Conservation (phyloP, 2,113 vertebrate species). For the Fukomys damarensis region DNA sequence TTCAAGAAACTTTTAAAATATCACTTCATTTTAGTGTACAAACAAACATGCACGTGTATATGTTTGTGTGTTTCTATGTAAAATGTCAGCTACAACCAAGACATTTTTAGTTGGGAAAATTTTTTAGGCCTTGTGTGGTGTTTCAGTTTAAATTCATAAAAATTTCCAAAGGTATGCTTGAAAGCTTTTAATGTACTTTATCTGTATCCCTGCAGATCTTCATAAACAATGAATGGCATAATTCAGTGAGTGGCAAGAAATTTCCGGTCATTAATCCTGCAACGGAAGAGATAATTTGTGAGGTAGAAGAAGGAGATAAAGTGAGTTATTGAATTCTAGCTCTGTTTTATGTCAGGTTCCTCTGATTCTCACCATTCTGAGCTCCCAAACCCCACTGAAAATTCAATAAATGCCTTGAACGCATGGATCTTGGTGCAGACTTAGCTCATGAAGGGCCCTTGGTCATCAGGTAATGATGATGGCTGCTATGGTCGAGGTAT, state of each 20-base stretch:
- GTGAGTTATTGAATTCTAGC: constrained; percentile 75
- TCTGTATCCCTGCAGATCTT: constrained; percentile 88
- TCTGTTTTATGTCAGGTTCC: not conserved
- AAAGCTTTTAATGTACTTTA: not conserved
- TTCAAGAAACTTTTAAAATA: not conserved
- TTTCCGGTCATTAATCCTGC: constrained; percentile 91
- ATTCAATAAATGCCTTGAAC: not conserved
- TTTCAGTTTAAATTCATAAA: not conserved
- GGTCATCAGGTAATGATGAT: not conserved
- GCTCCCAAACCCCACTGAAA: not conserved
- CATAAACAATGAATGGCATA: constrained; percentile 93
- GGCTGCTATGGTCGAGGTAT: not conserved
- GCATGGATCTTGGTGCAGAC: not conserved
- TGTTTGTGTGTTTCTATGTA: not conserved
- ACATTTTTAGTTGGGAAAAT: not conserved
- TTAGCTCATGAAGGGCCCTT: no score
- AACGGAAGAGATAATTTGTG: constrained; percentile 91
- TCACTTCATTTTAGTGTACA: no score
- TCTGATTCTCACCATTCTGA: not conserved
- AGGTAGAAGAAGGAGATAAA: constrained; percentile 92
- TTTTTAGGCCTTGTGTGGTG: not conserved
- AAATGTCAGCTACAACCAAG: not conserved
- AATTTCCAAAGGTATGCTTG: not conserved
- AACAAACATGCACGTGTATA: no score
- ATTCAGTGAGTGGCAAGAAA: constrained; percentile 90